Percentiles rank a stretch among this genome's conserved stretches.
These are phyloP conservation scores for Gymnocheta viridis DNA, from an alignment of 2,888 invertebrate genomes.

Conservation along the genomic window DNA sequence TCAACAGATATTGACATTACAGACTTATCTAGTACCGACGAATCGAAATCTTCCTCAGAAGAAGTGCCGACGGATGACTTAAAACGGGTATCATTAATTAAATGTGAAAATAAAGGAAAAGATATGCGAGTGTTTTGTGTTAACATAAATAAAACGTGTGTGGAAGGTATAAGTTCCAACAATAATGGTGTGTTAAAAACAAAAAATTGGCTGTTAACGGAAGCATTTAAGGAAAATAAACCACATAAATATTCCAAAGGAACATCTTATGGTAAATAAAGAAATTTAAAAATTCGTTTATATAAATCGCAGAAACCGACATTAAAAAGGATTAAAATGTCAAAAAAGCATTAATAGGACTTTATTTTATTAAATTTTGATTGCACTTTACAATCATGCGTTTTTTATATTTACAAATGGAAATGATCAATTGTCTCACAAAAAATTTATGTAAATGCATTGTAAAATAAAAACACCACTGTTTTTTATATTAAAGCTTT, in stretches of 20 bases:
- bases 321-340: no score
- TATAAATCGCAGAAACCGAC: no score
- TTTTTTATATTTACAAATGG: no score
- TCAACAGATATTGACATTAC: constrained; percentile 82
- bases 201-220: constrained; percentile 80
- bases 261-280: constrained; percentile 34
- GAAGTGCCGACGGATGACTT: constrained; percentile 58
- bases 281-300: no score
- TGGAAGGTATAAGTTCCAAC: constrained; percentile 52
- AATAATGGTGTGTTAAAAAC: constrained; percentile 67
- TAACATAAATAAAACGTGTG: constrained; percentile 61
- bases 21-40: constrained; percentile 79
- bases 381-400: no score
- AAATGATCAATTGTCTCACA: no score
- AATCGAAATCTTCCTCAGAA: constrained; percentile 70
- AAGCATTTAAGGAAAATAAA: constrained; percentile 75
- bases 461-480: no score
- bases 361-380: no score
- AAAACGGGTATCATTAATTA: constrained; percentile 76
- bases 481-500: no score
- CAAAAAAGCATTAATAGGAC: no score
- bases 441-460: no score
- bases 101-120: constrained; percentile 54
- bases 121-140: constrained; percentile 61
- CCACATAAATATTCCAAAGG: constrained; percentile 51